Evolutionary conservation across 1,140 invertebrate species (phyloP).

Genomic region (Dreissena polymorpha): DNA sequence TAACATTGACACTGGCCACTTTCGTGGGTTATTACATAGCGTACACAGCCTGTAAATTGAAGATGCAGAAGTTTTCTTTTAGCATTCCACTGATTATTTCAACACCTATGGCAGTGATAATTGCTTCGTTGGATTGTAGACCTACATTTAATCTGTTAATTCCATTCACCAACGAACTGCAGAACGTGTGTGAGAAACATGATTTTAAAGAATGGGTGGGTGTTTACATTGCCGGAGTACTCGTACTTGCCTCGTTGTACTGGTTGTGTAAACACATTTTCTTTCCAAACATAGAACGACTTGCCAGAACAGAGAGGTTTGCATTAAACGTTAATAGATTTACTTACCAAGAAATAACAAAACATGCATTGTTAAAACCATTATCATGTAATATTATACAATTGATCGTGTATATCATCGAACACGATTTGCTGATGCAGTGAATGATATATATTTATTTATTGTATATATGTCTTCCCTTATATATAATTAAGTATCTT

Average conservation of each 20-base stretch:
- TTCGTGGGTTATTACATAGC: constrained; percentile 40
- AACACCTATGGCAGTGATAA: constrained; percentile 23
- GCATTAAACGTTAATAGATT: neutral
- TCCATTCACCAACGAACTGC: constrained; percentile 14
- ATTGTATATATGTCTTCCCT: neutral
- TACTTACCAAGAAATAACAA: too few species aligned
- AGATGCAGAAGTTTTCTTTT: constrained; percentile 34
- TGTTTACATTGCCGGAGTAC: neutral
- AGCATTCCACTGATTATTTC: constrained; percentile 35
- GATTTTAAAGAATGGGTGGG: neutral
- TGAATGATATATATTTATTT: neutral
- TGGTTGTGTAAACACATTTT: constrained; percentile 47
- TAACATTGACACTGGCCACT: constrained; percentile 20
- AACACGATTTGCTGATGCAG: neutral
- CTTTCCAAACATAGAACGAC: constrained; percentile 38
- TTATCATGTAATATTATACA: neutral
- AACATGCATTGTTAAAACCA: too few species aligned
- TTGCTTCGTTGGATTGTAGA: constrained; percentile 12
- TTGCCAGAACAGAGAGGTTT: constrained; percentile 45
- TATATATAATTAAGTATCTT: neutral
- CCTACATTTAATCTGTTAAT: neutral
- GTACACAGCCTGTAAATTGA: constrained; percentile 34
- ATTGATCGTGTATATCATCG: neutral
- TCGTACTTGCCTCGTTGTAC: constrained; percentile 26
- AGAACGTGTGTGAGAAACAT: neutral